Evolutionary conservation across 1,140 invertebrate species (phyloP), one percentile per base, ranked within the genome.

Genomic region (Nasonia vitripennis): DNA sequence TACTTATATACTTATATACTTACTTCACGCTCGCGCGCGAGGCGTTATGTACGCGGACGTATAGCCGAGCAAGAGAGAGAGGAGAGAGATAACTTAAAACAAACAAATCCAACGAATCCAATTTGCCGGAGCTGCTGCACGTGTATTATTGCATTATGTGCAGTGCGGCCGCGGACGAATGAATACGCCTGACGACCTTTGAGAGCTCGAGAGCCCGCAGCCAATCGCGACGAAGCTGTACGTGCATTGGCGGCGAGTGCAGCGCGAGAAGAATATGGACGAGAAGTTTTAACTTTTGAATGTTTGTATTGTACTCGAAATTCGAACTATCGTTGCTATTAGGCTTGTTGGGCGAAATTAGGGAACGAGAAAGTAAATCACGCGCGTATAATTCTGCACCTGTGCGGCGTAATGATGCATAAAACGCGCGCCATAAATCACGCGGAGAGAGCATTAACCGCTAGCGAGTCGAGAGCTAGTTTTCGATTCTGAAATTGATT

Each of bases 81-180:
- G 20, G 20, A 78, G 27, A 55, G 23, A n/a, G n/a, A 11, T n/a
- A 89, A 89, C 88, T 90, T 87, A 83, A 87, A 89, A 91, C 90
- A 88, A 88, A 90, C 88, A 90, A 89, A 90, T 88, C 89, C 87
- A 84, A 88, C 83, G 88, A 91, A 90, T 91, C 91, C 89, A 91
- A 91, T 91, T 91, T 90, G 70, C 74, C 87, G 62, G 41, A 9
- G 77, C 71, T 79, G 70, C 78, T 27, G 41, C 77, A 62, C 48
- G 74, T 62, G 83, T 84, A 48, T 78, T 48, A 51, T 51, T 78
- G n/a, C 45, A 71, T 71, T 71, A 83, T 31, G 20, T 27, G 34
- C 14, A 17, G 67, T 45, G 67, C 34, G 71, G 23, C 34, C 73
- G 11, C 73, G 11, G 37, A 75, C 73, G 73, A 75, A 75, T 75